Evolutionary conservation across 2,888 invertebrate species (phyloP).

Genomic region (Hanleya hanleyi): DNA sequence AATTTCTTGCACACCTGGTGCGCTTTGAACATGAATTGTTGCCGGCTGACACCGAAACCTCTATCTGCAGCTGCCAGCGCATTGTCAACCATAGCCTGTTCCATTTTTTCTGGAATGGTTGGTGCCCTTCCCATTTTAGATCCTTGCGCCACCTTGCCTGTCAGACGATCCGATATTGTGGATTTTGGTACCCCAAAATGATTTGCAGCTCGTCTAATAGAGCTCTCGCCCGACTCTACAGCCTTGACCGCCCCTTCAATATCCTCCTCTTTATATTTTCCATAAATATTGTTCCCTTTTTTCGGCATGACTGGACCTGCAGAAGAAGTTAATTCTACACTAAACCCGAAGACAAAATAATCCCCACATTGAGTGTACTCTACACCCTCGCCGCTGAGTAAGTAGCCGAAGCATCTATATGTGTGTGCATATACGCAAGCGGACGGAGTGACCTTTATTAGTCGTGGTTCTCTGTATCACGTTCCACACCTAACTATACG

Average conservation of each 20-base stretch:
- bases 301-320: no score
- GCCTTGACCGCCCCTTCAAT: conserved; percentile 23
- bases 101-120: conserved; percentile 26
- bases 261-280: conserved; percentile 16
- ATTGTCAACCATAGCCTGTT: conserved; percentile 18
- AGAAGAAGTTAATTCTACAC: no score
- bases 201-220: conserved; percentile 20
- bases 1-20: conserved; percentile 14
- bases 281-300: not conserved
- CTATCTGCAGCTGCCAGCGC: conserved; percentile 19
- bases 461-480: no score
- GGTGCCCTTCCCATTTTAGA: conserved; percentile 22
- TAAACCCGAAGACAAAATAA: no score
- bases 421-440: no score
- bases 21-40: conserved; percentile 21
- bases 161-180: conserved; percentile 29
- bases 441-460: no score
- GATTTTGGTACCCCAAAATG: conserved; percentile 26
- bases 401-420: no score
- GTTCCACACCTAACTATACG: no score
- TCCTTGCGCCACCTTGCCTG: conserved; percentile 15
- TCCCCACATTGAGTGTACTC: no score
- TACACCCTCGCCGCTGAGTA: no score
- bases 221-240: conserved; percentile 25
- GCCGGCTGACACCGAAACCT: conserved; percentile 35